Base-by-base conservation (phyloP, 1,140 invertebrate species). In the Phthorimaea operculella region DNA sequence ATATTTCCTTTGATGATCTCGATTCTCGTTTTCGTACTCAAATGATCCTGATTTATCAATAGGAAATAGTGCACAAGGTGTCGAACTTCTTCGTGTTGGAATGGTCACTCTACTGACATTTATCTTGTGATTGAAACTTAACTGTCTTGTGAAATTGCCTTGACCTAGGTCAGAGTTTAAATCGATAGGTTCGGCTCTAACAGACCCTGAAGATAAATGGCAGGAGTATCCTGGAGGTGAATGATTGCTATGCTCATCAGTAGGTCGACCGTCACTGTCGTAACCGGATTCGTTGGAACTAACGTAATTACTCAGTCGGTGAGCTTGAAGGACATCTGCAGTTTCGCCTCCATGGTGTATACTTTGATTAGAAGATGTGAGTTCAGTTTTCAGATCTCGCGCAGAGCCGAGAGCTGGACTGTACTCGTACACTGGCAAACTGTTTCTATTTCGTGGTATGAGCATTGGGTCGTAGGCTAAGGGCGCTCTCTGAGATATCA, bases 281-380 rank as follows among this genome's bases (percentile, higher is more conserved):
- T 94, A 94, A 15, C 93, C 93, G 33, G 92, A 94, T 79, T 94
- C 93, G 72, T 93, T 94, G 21, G 92, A 94, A 76, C 92, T 93
- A 11, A 93, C 88, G 73, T 92, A 92, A 76, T 90, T 89, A 74
- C 87, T 89, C 60, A 89, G 74, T 59, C 88, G 86, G 83, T 89
- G 88, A 69, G 76, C 68, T 64, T 85, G 80, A 47, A 85, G 62
- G 17, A 70, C 54, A 52, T 85, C 77, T 14, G 62, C 63, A 33
- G 61, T 62, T 59, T 80, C 76, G 16, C 57, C 63, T 54, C 70
- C 75, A 63, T 78, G 78, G 58, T 86, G 83, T 58, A 86, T 83
- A 59, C 82, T 86, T 63, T 84, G 83, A 55, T 72, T 76, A 14
- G 85, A 87, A 18, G 80, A 82, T 33, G 78, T 70, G 33, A 85